Evolutionary conservation across 2,797 vertebrate genomes (phyloP), one percentile per base, ranked within the genome.

Genomic region (Myotis daubentonii): DNA sequence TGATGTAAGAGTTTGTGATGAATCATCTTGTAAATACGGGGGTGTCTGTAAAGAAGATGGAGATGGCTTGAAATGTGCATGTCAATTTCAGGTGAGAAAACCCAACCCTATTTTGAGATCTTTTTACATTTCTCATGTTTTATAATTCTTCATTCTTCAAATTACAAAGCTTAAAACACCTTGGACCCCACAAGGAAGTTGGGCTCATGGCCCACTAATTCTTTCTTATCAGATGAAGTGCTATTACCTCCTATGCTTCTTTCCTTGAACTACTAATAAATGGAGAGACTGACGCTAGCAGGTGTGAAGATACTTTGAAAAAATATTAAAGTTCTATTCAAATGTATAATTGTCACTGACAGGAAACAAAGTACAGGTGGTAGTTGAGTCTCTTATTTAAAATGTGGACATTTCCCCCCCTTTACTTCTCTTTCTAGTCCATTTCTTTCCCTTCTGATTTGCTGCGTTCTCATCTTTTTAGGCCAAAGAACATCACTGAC

Each of bases 21-120:
- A 99, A 92, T 98, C 99, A 1, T 99, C 99, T 0, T 99, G 99
- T 98, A 99, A 99, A 94, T 99, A 98, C 1, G 99, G 99, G 96
- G 99, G 99, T 49, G 98, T 99, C 97, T 99, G 99, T 98, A 98
- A 99, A 96, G 99, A 99, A 97, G 99, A 99, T 87, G 98, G 99
- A 0, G 98, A 99, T 38, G 98, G 98, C 97, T 98, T 99, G 97
- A 99, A 99, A 96, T 99, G 99, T 97, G 98, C 99, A 49, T 99
- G 99, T 97, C 99, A 99, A 87, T 99, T 99, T 97, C 99, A 99
- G 99, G 99, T 99, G 98, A 98, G 98, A 92, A 96, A 90, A 92
- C 78, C 70, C 41, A 88, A 36, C 9, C 3, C 3, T 91, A 16
- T 36, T 60, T 82, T 78, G 30, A 57, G 70, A 23, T 49, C 7